A percentile compares a stretch with the other conserved stretches of the same genome.
phyloP scores from a whole-genome alignment of 2,113 vertebrate genomes.

The Pelecanoides urinatrix region DNA sequence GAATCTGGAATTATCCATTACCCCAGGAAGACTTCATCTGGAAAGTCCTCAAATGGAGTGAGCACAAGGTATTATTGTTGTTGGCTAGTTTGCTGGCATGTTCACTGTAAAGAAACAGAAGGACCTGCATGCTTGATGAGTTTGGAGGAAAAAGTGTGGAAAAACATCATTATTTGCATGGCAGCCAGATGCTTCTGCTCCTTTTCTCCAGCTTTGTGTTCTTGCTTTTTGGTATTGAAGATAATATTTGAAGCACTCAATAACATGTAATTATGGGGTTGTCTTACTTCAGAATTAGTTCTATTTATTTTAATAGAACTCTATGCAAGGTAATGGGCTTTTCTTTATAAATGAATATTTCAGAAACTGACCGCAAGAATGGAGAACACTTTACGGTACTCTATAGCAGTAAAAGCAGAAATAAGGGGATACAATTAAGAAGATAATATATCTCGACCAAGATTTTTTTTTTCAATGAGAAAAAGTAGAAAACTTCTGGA shows the following conservation, averaged over 20 bases:
- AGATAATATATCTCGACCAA: neutral
- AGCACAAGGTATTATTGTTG: neutral
- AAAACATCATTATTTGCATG: neutral
- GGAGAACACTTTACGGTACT: neutral
- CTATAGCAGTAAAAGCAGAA: neutral
- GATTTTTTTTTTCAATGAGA: neutral
- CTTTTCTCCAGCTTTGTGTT: neutral
- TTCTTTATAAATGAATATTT: neutral
- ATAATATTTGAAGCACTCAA: neutral
- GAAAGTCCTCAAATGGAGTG: neutral
- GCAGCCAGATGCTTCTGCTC: neutral
- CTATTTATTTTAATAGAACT: neutral
- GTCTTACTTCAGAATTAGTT: neutral
- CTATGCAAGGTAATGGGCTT: neutral
- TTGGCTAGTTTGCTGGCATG: neutral
- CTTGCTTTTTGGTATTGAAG: neutral
- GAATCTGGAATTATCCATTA: neutral
- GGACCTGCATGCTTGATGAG: neutral
- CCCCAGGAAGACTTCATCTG: neutral
- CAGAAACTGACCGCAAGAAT: neutral
- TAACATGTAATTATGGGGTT: neutral
- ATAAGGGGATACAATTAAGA: neutral
- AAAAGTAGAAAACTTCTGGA: neutral
- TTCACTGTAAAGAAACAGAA: neutral
- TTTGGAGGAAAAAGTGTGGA: neutral